Percentiles rank a stretch among this genome's conserved stretches.
These are phyloP conservation scores for Sitobion miscanthi DNA, from an alignment of 1,140 invertebrate genomes.

Conservation along the genomic window DNA sequence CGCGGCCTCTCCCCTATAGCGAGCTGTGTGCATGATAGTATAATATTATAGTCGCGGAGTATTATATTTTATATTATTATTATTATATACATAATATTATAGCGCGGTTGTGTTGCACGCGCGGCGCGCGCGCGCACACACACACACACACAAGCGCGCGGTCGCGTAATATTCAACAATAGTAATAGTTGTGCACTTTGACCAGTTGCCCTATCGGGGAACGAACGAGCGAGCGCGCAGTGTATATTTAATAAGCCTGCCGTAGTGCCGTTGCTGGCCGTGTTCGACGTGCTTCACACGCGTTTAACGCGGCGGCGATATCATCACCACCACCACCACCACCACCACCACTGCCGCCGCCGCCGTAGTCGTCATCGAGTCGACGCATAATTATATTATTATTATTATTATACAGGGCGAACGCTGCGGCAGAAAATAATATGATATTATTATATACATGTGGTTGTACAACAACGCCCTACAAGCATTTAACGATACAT, in stretches of 20 bases:
- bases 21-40: background rate
- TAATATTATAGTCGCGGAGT: background rate
- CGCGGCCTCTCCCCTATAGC: slow-evolving; percentile 46
- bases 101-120: background rate
- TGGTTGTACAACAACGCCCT: background rate
- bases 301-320: background rate
- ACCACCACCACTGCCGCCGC: background rate
- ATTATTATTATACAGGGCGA: slow-evolving; percentile 11
- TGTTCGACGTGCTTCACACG: background rate
- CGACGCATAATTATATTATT: background rate
- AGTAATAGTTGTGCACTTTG: slow-evolving; percentile 53
- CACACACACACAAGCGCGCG: background rate
- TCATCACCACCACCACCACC: background rate
- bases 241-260: slow-evolving; percentile 36
- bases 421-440: background rate
- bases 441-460: background rate
- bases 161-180: slow-evolving; percentile 2
- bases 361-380: too few species aligned
- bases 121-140: background rate
- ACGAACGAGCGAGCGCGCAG: background rate
- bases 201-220: slow-evolving; percentile 43
- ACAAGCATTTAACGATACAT: background rate
- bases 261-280: background rate
- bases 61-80: background rate
- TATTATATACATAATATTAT: background rate